Evolutionary conservation across 2,888 invertebrate species (phyloP), one percentile per base, ranked within the genome.

Genomic region (Hypomecis punctinalis): DNA sequence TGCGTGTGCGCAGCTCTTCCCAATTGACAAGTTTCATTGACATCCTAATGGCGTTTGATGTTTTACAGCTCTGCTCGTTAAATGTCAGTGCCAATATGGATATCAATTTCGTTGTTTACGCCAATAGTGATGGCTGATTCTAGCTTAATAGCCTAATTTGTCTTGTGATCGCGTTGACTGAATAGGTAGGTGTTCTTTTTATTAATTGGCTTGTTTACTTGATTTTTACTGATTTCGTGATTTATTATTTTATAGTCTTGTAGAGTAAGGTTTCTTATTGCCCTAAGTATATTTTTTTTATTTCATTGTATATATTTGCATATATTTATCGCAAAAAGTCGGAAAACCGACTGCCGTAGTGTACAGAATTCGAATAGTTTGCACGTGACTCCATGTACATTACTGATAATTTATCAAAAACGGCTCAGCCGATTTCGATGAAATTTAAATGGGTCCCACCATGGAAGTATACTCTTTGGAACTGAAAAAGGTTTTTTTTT

Each of bases 21-120:
- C 76, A 77, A 81, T 84, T 83, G 80, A 78, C 81, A 79, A 80
- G 75, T 79, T 77, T 79, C 80, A 81, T 75, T 73, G 73, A 68
- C 73, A 73, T 71, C 69, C 67, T 76, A 70, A 73, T 67, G 61
- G 52, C 60, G 68, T 73, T 75, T 71, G 71, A 73, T 65, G 73
- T 70, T 64, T 54, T 61, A 61, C 68, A 72, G 65, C 70, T 23
- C 23, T 70, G 72, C 46, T 47, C 60, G 43, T 51, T 52, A 49
- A 65, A 61, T 51, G 59, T 40, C 42, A 49, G 13, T 61, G 63
- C 58, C 58, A 69, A 69, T 72, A 58, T 61, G 61, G 61, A 65
- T 61, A 62, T 64, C 42, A 57, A 63, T 54, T 51, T 40, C 36
- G 46, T 65, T 58, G 56, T 62, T 61, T 61, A 49, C 13, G 35